Base-by-base conservation (phyloP, 2,113 vertebrate species). In the Nothobranchius kuhntae region DNA sequence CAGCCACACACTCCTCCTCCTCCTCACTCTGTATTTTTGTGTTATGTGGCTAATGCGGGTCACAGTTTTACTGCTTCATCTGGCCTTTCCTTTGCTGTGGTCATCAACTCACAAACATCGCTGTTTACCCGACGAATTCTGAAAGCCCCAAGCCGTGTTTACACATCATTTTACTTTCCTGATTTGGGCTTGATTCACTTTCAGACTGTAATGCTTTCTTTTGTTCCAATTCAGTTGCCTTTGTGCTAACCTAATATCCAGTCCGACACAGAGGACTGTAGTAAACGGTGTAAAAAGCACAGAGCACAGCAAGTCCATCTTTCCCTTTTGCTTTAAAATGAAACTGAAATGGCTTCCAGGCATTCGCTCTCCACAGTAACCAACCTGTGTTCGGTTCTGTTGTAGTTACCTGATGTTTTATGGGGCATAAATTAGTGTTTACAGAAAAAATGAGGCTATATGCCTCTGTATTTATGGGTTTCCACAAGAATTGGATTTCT, bases 401-500 rank as follows among this genome's bases (percentile, higher is more conserved):
- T 93, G 85, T 92, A 89, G 92, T 91, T 88, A 91, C 90, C 89
- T 92, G 87, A 84, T 85, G 78, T 88, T 91, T 91, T 90, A 90
- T 66, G 42, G 75, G 26, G 60, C 84, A 67, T 80, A 75, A 46
- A 45, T 84, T 89, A 82, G 84, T 91, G 86, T 93, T 91, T 88
- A 88, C 80, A 86, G 87, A 91, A 92, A 91, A 87, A 90, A 89
- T 86, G 78, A 80, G 72, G 72, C 85, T 79, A 66, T 89, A 85
- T 87, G 83, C 82, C 80, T 65, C 40, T 66, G 78, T 53, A 76
- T 91, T 90, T 85, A 90, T 85, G 80, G 74, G 79, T 57, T 89
- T 82, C 77, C 59, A 75, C 77, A 78, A 71, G 74, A 77, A 63
- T 64, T 54, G 51, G 71, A 66, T 71, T 84, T 80, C 68, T 84